Conservation (phyloP, 2,888 invertebrate species). For the Tachina grossa region DNA sequence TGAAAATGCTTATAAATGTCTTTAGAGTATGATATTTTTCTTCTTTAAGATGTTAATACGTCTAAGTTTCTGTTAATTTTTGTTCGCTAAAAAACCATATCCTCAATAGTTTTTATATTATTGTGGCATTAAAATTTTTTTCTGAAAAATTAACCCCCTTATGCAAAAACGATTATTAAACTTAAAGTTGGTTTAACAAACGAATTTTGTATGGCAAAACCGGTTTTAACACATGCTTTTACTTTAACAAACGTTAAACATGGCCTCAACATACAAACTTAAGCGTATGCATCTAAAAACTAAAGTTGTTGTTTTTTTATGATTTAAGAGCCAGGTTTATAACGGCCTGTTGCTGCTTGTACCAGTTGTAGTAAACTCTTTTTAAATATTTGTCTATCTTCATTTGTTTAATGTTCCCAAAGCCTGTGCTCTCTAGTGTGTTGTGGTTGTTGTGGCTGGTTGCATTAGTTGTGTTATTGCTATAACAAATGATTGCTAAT, state of each 20-base stretch:
- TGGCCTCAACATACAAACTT: not conserved
- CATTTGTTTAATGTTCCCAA: constrained; percentile 38
- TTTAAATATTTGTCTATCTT: constrained; percentile 44
- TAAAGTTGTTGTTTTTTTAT: constrained; percentile 17
- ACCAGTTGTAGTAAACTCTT: constrained; percentile 1
- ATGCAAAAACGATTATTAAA: too few species aligned
- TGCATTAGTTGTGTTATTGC: constrained; percentile 33
- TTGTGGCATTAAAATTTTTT: constrained; percentile 37
- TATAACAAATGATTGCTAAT: constrained; percentile 64
- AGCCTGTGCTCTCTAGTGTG: not conserved
- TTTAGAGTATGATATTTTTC: constrained; percentile 10
- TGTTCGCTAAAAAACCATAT: constrained; percentile 41
- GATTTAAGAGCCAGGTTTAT: constrained; percentile 9
- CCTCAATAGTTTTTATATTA: constrained; percentile 22
- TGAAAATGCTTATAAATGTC: constrained; percentile 10
- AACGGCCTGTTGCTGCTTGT: constrained; percentile 9
- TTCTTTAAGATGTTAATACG: constrained; percentile 16
- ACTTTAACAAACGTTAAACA: too few species aligned
- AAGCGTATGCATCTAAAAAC: not conserved
- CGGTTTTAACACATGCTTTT: too few species aligned
- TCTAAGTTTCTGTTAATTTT: constrained; percentile 32
- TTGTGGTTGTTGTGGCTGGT: constrained; percentile 11
- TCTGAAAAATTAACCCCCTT: not conserved
- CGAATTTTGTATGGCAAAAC: too few species aligned
- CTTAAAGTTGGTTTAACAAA: too few species aligned